Conservation (phyloP, 2,888 invertebrate species). For the Hylaea fasciaria region DNA sequence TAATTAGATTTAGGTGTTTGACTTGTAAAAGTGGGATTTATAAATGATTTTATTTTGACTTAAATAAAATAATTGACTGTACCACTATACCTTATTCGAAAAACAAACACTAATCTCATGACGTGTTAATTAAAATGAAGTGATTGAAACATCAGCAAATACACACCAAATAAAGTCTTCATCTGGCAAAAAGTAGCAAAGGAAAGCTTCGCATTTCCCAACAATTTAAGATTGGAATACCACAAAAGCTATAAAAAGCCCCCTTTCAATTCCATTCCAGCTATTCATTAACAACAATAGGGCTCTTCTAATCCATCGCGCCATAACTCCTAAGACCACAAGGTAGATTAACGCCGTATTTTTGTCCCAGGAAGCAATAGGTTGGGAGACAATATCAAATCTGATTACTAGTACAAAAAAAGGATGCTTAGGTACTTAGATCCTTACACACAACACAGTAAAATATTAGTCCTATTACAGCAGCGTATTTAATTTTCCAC, state of each 20-base stretch:
- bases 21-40: too few species aligned
- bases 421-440: not conserved
- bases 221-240: constrained; percentile 15
- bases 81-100: too few species aligned
- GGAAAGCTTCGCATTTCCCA: constrained; percentile 16
- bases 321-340: constrained; percentile 38
- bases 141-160: not conserved
- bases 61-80: too few species aligned
- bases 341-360: constrained; percentile 37
- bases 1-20: too few species aligned
- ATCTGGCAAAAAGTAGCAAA: constrained; percentile 2
- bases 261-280: constrained; percentile 27
- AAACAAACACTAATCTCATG: too few species aligned
- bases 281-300: constrained; percentile 40
- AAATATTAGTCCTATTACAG: too few species aligned
- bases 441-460: too few species aligned
- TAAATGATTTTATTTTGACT: too few species aligned
- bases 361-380: constrained; percentile 23
- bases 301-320: constrained; percentile 34
- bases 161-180: not conserved
- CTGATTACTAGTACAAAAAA: constrained; percentile 1
- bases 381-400: not conserved
- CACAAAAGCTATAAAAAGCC: constrained; percentile 29
- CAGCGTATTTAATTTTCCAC: too few species aligned
- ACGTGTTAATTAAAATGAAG: not conserved